Conservation (phyloP, 2,797 vertebrate genomes). For the Coreius guichenoti region DNA sequence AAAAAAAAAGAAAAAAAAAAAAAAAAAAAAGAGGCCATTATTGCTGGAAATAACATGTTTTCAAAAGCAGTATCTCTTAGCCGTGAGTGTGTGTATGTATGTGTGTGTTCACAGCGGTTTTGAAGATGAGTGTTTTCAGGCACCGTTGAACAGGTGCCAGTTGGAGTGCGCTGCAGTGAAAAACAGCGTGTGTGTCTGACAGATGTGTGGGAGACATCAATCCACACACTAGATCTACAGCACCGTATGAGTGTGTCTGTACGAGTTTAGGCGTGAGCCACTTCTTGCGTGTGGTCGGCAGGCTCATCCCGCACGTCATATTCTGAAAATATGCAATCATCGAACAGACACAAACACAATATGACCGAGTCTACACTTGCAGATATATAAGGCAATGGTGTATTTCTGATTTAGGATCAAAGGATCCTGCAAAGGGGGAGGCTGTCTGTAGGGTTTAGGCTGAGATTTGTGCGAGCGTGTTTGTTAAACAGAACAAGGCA, state of each 20-base stretch:
- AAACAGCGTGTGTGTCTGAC: slow-evolving; percentile 78
- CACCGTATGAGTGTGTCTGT: slow-evolving; percentile 52
- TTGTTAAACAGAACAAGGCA: slow-evolving; percentile 41
- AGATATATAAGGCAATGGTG: slow-evolving; percentile 18
- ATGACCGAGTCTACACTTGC: neutral
- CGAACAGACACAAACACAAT: neutral
- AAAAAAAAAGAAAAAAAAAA: too few species aligned
- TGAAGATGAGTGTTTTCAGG: slow-evolving; percentile 44
- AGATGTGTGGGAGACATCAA: slow-evolving; percentile 76
- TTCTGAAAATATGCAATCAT: slow-evolving; percentile 7
- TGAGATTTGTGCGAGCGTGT: slow-evolving; percentile 29
- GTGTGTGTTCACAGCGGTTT: slow-evolving; percentile 29
- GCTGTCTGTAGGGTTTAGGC: slow-evolving; percentile 18
- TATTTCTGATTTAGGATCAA: slow-evolving; percentile 29
- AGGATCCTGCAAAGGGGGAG: neutral
- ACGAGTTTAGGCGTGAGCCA: neutral
- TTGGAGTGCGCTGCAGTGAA: slow-evolving; percentile 70
- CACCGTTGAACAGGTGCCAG: slow-evolving; percentile 52
- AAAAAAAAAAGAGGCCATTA: neutral
- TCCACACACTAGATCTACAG: slow-evolving; percentile 74
- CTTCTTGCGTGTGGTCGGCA: neutral
- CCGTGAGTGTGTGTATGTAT: slow-evolving; percentile 29
- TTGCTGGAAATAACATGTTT: neutral
- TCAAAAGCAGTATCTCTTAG: slow-evolving; percentile 33
- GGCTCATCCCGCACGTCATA: slow-evolving; percentile 19